A percentile compares a stretch with the other conserved stretches of the same genome.
Evolutionary conservation across 2,888 invertebrate genomes (phyloP).

Genomic region (Perithous albicinctus): DNA sequence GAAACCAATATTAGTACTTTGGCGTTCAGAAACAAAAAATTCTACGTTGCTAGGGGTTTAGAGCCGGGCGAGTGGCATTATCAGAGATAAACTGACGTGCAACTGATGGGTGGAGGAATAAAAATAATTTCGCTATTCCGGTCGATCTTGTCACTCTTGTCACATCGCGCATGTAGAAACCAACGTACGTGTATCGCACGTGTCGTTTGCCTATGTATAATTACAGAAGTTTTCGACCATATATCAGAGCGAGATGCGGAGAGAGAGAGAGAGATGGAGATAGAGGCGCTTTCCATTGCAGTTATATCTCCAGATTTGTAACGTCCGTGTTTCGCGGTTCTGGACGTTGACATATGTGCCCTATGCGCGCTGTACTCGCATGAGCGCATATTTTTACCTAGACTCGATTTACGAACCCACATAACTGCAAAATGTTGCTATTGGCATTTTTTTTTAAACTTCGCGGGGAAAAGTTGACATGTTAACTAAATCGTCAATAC

Average conservation of each 20-base stretch:
- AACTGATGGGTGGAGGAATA: slow-evolving; percentile 61
- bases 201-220: slow-evolving; percentile 66
- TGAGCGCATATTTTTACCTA: slow-evolving; percentile 34
- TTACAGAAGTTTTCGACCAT: slow-evolving; percentile 72
- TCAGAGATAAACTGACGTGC: slow-evolving; percentile 59
- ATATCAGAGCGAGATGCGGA: slow-evolving; percentile 61
- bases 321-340: slow-evolving; percentile 57
- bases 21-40: neutral
- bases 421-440: neutral
- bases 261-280: slow-evolving; percentile 18
- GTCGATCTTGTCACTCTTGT: slow-evolving; percentile 57
- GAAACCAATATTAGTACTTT: neutral
- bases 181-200: slow-evolving; percentile 53
- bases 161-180: slow-evolving; percentile 65
- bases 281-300: slow-evolving; percentile 47
- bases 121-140: slow-evolving; percentile 63
- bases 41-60: too few relatives aligned
- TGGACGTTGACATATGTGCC: slow-evolving; percentile 62
- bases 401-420: slow-evolving; percentile 13
- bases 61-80: slow-evolving; percentile 49
- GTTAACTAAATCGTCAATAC: slow-evolving; percentile 5
- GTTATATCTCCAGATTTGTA: slow-evolving; percentile 67
- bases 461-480: neutral
- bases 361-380: slow-evolving; percentile 40
- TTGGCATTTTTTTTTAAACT: neutral